Evolutionary conservation across 30 jellyfish, hydroid and myxozoan species (phyloP), one percentile per base, ranked within the genome.

Genomic region (Cassiopea andromeda): DNA sequence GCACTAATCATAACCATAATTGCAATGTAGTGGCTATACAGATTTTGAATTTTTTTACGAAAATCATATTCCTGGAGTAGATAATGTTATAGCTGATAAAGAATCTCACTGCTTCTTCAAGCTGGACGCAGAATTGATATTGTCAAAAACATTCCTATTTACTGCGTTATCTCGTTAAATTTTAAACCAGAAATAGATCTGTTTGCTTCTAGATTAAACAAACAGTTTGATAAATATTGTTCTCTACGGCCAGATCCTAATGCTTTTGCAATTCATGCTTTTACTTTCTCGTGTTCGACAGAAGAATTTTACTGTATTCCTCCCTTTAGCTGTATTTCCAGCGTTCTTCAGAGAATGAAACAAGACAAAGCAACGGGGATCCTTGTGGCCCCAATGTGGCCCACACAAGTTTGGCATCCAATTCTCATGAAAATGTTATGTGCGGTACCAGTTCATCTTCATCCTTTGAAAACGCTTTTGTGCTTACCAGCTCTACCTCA

Each of bases 381-480:
- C 8, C 64, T 89, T 2, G 96, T 89, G 1, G 96, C 72, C 44
- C 96, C 96, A 70, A 73, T 81, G 18, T 89, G 96, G 93, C 96
- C 96, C 7, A 80, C 93, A 17, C 96, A 89, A 67, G 44, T 93
- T 4, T 89, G 96, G 96, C 81, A 77, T 76, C 91, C 95, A 67
- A 75, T 13, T 47, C 59, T 79, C 43, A 10, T 80, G 69, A 46
- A 46, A 47, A 59, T 76, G 83, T 14, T 49, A 27, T 72, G 81
- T 72, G 50, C 12, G 50, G 4, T 10, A 13, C 44, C 77, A 14
- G 3, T 72, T 14, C 18, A 0, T 14, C 81, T 72, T 17, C 81
- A 54, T 27, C 50, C 81, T 14, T 54, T 48, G 18, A 17, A 38
- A 72, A 27, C 48, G 4, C 48, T 38, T 49, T 27, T 72, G 12